These are phyloP conservation scores for Stigmatopora nigra DNA, from an alignment of 2,113 vertebrate species.

Conservation along the genomic window DNA sequence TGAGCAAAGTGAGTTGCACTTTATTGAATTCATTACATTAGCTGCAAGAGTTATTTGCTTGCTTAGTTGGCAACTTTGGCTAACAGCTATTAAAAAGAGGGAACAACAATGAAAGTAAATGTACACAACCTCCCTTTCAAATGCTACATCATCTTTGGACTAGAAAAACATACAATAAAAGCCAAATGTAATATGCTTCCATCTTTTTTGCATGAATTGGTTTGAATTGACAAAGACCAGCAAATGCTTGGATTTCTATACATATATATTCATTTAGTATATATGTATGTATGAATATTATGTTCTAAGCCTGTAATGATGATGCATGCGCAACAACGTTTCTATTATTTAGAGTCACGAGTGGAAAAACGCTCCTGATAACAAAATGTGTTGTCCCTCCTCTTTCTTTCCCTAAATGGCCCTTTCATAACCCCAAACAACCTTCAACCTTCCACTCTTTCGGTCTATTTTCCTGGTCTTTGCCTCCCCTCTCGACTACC, in stretches of 20 bases:
- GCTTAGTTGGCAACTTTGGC: not conserved
- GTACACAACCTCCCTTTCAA: not conserved
- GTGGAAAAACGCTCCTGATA: slow-evolving; percentile 38
- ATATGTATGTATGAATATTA: slow-evolving; percentile 43
- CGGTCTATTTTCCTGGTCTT: slow-evolving; percentile 1
- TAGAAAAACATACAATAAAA: slow-evolving; percentile 9
- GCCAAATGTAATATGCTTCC: slow-evolving; percentile 55
- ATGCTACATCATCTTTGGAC: slow-evolving; percentile 28
- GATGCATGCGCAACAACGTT: slow-evolving; percentile 58
- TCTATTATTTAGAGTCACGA: slow-evolving; percentile 6
- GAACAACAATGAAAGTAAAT: slow-evolving; percentile 4
- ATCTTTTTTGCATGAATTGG: slow-evolving; percentile 64
- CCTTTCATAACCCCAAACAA: slow-evolving; percentile 15
- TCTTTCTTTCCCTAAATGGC: slow-evolving; percentile 21
- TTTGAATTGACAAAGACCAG: slow-evolving; percentile 58
- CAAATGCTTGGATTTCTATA: slow-evolving; percentile 50
- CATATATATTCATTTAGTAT: slow-evolving; percentile 32
- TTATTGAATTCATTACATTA: slow-evolving; percentile 1
- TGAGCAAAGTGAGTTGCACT: not conserved
- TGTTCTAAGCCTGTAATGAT: slow-evolving; percentile 25
- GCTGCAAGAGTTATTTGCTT: not conserved
- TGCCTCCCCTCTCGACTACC: slow-evolving; percentile 1
- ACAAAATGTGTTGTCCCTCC: slow-evolving; percentile 38
- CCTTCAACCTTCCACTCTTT: slow-evolving; percentile 10
- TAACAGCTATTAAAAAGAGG: not conserved